Conservation (phyloP, 1,140 invertebrate genomes). For the Leptopilina clavipes region DNA sequence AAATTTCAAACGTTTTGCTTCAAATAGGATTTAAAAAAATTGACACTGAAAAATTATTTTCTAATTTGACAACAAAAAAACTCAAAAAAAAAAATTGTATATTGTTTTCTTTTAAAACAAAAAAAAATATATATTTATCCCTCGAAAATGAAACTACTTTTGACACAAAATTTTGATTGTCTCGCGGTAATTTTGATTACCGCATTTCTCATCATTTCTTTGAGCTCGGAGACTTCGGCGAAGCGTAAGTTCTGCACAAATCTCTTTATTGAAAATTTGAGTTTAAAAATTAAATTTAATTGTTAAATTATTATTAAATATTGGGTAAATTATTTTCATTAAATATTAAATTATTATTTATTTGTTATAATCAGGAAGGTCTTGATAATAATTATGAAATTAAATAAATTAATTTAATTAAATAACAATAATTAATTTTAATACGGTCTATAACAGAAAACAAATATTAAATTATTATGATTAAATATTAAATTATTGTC, state of each 20-base stretch:
- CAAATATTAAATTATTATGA: no score
- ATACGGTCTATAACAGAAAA: no score
- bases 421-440: no score
- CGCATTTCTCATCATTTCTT: slow-evolving; percentile 20
- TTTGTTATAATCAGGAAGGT: no score
- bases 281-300: neutral
- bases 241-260: slow-evolving; percentile 1
- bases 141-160: neutral
- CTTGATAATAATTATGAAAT: no score
- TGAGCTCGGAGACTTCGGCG: slow-evolving; percentile 27
- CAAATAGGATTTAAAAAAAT: neutral
- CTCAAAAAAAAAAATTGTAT: neutral
- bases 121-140: neutral
- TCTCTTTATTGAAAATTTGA: no score
- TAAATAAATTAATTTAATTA: no score
- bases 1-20: no score
- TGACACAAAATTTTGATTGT: slow-evolving; percentile 12
- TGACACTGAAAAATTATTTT: neutral
- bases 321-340: no score
- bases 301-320: neutral
- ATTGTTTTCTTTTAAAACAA: neutral
- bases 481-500: no score
- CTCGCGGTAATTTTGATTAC: slow-evolving; percentile 28
- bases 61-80: neutral
- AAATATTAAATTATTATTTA: no score